Percentiles rank a stretch among this genome's conserved stretches.
These are phyloP conservation scores for Plotosus lineatus DNA, from an alignment of 2,113 vertebrate species.

Conservation along the genomic window DNA sequence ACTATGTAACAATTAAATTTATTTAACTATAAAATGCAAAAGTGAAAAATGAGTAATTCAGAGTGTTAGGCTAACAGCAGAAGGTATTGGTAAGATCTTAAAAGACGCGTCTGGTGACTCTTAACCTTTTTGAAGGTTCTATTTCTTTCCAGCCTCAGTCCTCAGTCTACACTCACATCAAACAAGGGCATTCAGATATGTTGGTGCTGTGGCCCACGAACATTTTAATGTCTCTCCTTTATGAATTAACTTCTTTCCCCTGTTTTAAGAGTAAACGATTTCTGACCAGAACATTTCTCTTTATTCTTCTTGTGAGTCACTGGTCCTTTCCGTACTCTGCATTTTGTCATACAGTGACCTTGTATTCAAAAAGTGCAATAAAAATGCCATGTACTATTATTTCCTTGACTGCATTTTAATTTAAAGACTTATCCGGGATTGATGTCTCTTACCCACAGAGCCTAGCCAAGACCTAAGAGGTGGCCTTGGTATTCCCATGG, in stretches of 20 bases:
- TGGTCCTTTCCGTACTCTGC: background rate
- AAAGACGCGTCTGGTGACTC: no score
- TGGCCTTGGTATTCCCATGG: conserved; percentile 70
- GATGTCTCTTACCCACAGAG: conserved; percentile 55
- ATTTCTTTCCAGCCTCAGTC: background rate
- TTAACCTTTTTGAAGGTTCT: no score
- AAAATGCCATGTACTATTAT: background rate
- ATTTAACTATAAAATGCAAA: no score
- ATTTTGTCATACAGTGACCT: background rate
- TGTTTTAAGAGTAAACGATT: background rate
- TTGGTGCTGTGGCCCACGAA: background rate
- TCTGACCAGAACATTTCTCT: background rate
- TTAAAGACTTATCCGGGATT: background rate
- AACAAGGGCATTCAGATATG: no score
- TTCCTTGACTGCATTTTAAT: background rate
- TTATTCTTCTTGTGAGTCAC: background rate
- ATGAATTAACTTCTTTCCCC: background rate
- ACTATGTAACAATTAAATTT: no score
- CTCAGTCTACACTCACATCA: background rate
- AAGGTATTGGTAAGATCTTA: no score
- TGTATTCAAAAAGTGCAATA: background rate
- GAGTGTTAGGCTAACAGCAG: no score
- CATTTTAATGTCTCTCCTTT: background rate
- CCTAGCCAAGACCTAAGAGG: conserved; percentile 65
- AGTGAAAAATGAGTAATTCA: no score